These are phyloP conservation scores for Meloidogyne hapla DNA, from an alignment of 1,140 invertebrate genomes.

Conservation along the genomic window DNA sequence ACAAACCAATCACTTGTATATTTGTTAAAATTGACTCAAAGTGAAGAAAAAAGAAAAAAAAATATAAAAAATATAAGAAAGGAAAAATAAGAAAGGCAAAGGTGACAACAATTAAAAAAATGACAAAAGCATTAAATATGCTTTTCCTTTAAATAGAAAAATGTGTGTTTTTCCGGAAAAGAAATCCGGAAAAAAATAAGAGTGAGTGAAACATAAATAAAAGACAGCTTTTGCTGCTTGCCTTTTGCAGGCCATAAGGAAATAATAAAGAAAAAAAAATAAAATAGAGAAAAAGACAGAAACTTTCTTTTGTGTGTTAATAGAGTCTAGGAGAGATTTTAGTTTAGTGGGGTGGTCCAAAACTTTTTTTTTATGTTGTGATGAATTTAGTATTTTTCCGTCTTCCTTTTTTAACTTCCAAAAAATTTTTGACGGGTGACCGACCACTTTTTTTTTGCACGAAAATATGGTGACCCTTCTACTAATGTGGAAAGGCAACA, in stretches of 20 bases:
- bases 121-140: not conserved
- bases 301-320: no score
- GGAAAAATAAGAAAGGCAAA: no score
- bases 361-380: not conserved
- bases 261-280: not conserved
- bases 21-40: no score
- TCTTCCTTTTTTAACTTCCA: not conserved
- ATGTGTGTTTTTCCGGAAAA: not conserved
- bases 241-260: not conserved
- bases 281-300: not conserved
- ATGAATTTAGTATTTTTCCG: no score
- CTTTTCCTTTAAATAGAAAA: not conserved
- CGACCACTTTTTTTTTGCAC: slow-evolving; percentile 7
- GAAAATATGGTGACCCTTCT: not conserved
- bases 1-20: no score
- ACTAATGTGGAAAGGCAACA: not conserved
- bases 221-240: not conserved
- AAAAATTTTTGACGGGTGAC: not conserved
- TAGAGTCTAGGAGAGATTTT: no score
- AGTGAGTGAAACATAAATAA: not conserved
- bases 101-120: not conserved
- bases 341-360: no score
- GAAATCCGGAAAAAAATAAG: not conserved
- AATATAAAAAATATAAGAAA: no score
- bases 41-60: no score